Conservation (phyloP, 2,797 vertebrate genomes). For the Rhinatrema bivittatum region DNA sequence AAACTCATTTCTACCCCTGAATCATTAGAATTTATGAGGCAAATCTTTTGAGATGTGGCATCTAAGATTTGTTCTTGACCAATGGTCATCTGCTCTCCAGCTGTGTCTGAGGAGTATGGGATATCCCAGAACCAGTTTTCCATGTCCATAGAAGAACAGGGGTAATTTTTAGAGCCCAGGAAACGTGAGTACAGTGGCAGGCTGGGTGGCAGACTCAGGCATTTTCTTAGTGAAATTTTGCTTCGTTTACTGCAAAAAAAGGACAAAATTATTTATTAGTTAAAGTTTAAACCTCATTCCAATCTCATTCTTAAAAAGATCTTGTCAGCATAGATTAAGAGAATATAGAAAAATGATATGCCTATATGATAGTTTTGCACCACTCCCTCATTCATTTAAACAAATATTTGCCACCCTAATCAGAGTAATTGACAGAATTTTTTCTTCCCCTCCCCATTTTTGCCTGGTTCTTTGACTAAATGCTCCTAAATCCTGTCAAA, state of each 20-base stretch:
- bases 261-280: neutral
- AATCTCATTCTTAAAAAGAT: neutral
- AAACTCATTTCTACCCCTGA: slow-evolving; percentile 18
- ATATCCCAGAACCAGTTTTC: slow-evolving; percentile 61
- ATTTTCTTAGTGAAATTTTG: slow-evolving; percentile 45
- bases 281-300: neutral
- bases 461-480: no score
- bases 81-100: slow-evolving; percentile 1
- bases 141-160: slow-evolving; percentile 52
- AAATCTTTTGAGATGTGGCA: slow-evolving; percentile 2
- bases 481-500: no score
- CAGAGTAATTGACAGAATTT: no score
- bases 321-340: no score
- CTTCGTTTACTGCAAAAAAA: slow-evolving; percentile 38
- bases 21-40: slow-evolving; percentile 22
- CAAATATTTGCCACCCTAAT: no score
- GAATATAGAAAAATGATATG: no score
- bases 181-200: slow-evolving; percentile 18
- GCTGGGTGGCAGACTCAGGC: slow-evolving; percentile 37
- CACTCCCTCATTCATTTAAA: no score
- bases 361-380: no score
- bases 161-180: slow-evolving; percentile 27
- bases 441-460: no score
- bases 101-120: slow-evolving; percentile 22
- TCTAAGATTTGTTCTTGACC: neutral